phyloP scores from a whole-genome alignment of 2,113 vertebrate genomes.

The Corvus cornix region DNA sequence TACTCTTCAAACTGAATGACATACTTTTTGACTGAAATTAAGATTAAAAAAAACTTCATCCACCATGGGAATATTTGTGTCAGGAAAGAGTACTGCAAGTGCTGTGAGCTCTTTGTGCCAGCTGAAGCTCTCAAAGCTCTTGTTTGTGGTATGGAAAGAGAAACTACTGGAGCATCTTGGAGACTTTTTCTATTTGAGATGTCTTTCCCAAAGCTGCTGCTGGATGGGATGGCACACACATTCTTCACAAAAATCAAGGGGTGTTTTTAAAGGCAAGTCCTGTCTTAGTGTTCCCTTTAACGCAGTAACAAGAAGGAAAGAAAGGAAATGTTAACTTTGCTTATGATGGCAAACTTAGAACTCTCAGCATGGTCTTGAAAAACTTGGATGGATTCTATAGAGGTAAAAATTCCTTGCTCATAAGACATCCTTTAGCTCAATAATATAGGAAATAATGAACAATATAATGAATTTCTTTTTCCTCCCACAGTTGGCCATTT shows the following conservation, averaged over 20 bases:
- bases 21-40: neutral
- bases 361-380: neutral
- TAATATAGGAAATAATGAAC: neutral
- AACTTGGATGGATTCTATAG: neutral
- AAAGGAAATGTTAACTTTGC: neutral
- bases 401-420: neutral
- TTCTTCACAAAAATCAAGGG: neutral
- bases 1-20: neutral
- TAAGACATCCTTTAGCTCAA: neutral
- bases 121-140: neutral
- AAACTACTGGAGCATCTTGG: neutral
- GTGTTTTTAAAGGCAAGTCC: neutral
- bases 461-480: neutral
- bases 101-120: neutral
- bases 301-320: neutral
- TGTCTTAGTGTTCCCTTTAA: neutral
- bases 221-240: neutral
- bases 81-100: neutral
- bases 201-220: neutral
- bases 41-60: neutral
- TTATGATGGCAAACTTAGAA: neutral
- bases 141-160: neutral
- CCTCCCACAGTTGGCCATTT: neutral
- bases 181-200: neutral
- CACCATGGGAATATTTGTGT: neutral